These are phyloP conservation scores for Goniozus legneri DNA, from an alignment of 1,140 invertebrate species.

Conservation along the genomic window DNA sequence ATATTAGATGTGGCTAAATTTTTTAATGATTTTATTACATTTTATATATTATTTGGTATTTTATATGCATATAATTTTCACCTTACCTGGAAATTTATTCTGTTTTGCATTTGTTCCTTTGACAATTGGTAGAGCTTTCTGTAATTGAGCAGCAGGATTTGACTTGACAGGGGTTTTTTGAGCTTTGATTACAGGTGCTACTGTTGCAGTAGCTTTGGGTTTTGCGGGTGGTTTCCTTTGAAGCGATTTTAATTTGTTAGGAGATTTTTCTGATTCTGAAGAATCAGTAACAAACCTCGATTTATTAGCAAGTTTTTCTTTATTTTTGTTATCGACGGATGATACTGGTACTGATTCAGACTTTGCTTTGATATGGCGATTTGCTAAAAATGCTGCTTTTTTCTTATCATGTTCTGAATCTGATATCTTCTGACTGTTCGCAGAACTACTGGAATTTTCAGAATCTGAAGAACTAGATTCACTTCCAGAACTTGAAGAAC, in stretches of 20 bases:
- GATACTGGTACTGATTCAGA: constrained; percentile 33
- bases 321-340: constrained; percentile 32
- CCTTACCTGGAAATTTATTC: constrained; percentile 39
- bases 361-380: constrained; percentile 46
- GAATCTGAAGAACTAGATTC: constrained; percentile 68
- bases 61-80: not conserved
- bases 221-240: constrained; percentile 51
- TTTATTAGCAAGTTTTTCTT: constrained; percentile 41
- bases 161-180: constrained; percentile 43
- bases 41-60: not conserved
- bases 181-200: constrained; percentile 47
- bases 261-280: constrained; percentile 56
- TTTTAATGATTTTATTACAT: not conserved
- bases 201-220: constrained; percentile 57
- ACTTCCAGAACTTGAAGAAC: constrained; percentile 64
- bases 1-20: constrained; percentile 20
- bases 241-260: constrained; percentile 49
- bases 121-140: constrained; percentile 35
- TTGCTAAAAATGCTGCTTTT: constrained; percentile 46
- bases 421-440: constrained; percentile 45
- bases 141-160: constrained; percentile 25
- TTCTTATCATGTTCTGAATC: constrained; percentile 54
- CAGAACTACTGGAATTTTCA: constrained; percentile 64
- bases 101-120: constrained; percentile 36
- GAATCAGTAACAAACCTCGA: constrained; percentile 43